phyloP scores from a whole-genome alignment of 2,888 invertebrate genomes.

The Conchocele bisecta region DNA sequence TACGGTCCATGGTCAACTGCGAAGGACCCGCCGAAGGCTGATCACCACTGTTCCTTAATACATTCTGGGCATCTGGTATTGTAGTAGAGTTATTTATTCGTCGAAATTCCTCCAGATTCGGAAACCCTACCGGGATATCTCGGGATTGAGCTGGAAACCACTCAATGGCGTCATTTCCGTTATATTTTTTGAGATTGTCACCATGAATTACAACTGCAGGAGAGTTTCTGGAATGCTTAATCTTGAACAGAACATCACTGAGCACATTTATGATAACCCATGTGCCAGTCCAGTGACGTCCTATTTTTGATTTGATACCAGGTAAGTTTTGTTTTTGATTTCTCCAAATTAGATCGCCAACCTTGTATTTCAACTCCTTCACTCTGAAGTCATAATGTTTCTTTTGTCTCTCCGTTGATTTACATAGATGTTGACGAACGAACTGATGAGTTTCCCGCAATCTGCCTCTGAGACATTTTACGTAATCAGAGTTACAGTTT shows the following conservation, averaged over 20 bases:
- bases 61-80: too few species aligned
- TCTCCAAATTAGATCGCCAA: conserved; percentile 5
- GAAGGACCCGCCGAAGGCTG: too few species aligned
- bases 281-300: conserved; percentile 33
- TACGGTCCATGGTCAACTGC: too few species aligned
- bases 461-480: not conserved
- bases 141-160: too few species aligned
- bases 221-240: conserved; percentile 19
- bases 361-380: conserved; percentile 6
- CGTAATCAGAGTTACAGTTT: not conserved
- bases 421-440: not conserved
- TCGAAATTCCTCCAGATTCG: too few species aligned
- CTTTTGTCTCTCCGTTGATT: conserved; percentile 16
- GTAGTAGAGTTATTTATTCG: too few species aligned
- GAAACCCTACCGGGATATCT: too few species aligned
- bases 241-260: conserved; percentile 18
- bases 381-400: conserved; percentile 19
- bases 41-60: too few species aligned
- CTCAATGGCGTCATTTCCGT: too few species aligned
- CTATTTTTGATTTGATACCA: conserved; percentile 19
- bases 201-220: conserved; percentile 25
- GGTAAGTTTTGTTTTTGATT: conserved; percentile 8
- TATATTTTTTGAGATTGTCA: conserved; percentile 12
- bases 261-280: conserved; percentile 22
- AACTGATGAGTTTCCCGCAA: conserved; percentile 1